Evolutionary conservation across 2,888 invertebrate genomes (phyloP).

Genomic region (Synanthedon andrenaeformis): DNA sequence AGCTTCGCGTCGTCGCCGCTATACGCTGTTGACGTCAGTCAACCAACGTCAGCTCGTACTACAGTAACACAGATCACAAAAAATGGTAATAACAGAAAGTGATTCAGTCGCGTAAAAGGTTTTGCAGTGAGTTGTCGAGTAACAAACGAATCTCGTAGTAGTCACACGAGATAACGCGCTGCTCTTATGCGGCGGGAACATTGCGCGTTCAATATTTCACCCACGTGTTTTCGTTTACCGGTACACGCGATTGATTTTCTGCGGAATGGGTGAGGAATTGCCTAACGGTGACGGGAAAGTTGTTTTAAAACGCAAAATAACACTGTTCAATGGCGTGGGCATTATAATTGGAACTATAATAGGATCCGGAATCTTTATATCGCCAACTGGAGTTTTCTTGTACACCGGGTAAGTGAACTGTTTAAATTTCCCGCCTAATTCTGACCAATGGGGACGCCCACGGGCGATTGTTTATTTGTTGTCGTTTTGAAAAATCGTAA

Average conservation of each 20-base stretch:
- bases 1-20: conserved; percentile 19
- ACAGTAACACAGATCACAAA: conserved; percentile 43
- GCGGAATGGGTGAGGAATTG: conserved; percentile 63
- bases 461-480: background rate
- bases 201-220: background rate
- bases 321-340: conserved; percentile 86
- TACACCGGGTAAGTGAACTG: conserved; percentile 70
- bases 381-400: conserved; percentile 83
- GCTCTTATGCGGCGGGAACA: conserved; percentile 18
- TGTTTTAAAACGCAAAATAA: conserved; percentile 84
- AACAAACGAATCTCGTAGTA: conserved; percentile 12
- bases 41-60: conserved; percentile 23
- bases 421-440: conserved; percentile 32
- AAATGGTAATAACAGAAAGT: conserved; percentile 50
- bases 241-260: conserved; percentile 55
- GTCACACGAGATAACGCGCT: conserved; percentile 9
- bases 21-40: conserved; percentile 24
- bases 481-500: background rate
- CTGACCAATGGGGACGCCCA: background rate
- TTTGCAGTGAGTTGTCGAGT: conserved; percentile 24
- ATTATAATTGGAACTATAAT: conserved; percentile 91
- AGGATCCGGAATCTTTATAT: conserved; percentile 92
- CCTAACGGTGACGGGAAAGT: conserved; percentile 66
- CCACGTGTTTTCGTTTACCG: conserved; percentile 22
- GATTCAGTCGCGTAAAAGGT: conserved; percentile 49